Evolutionary conservation across 2,888 invertebrate genomes (phyloP).

Genomic region (Calliscelio sp.): DNA sequence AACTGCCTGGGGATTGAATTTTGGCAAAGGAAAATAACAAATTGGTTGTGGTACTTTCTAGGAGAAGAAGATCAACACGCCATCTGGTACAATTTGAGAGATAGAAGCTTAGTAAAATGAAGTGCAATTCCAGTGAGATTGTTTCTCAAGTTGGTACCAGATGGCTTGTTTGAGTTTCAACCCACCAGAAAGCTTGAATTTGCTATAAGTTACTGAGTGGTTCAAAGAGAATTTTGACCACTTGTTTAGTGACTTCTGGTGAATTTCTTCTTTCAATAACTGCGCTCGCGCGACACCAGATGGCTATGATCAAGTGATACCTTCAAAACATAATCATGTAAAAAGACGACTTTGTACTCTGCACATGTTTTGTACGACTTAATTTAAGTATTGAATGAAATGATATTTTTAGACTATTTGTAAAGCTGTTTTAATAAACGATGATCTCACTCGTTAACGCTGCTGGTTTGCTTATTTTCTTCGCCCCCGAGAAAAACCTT

Average conservation of each 20-base stretch:
- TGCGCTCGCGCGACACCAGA: slow-evolving; percentile 23
- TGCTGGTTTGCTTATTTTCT: background rate
- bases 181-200: slow-evolving; percentile 20
- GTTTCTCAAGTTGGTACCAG: slow-evolving; percentile 3
- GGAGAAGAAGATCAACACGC: slow-evolving; percentile 30
- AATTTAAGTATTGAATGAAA: slow-evolving; percentile 41
- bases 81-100: slow-evolving; percentile 27
- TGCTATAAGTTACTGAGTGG: slow-evolving; percentile 3
- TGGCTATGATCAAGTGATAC: slow-evolving; percentile 48
- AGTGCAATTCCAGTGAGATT: background rate
- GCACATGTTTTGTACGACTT: slow-evolving; percentile 28
- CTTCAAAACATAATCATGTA: slow-evolving; percentile 7
- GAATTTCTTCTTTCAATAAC: background rate
- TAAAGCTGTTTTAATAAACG: slow-evolving; percentile 55
- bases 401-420: slow-evolving; percentile 49
- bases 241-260: slow-evolving; percentile 5
- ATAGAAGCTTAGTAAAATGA: slow-evolving; percentile 24
- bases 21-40: too few species aligned
- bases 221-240: background rate
- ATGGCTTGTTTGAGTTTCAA: slow-evolving; percentile 33
- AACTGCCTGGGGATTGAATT: too few species aligned
- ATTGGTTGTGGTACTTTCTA: too few species aligned
- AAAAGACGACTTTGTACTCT: slow-evolving; percentile 11
- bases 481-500: background rate
- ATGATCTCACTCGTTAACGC: slow-evolving; percentile 47